Conservation (phyloP, 1,140 invertebrate species). For the Chymomyza costata region DNA sequence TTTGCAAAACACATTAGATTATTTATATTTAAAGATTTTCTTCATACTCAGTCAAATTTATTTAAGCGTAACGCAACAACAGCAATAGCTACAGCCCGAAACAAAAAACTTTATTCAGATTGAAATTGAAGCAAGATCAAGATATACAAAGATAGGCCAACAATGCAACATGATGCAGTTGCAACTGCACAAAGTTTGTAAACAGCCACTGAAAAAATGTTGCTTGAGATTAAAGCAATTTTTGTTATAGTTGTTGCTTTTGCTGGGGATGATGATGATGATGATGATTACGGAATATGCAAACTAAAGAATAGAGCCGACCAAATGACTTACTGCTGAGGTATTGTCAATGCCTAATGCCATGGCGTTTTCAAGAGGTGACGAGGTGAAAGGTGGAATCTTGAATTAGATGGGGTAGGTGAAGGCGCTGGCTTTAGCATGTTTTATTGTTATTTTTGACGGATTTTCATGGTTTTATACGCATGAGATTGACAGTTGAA, state of each 20-base stretch:
- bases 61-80: constrained; percentile 22
- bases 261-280: constrained; percentile 1
- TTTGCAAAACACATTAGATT: too few relatives aligned
- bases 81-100: background rate
- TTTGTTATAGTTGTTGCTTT: too few relatives aligned
- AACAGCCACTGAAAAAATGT: too few relatives aligned
- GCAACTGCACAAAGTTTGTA: constrained; percentile 12
- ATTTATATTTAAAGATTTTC: too few relatives aligned
- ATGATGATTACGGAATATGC: background rate
- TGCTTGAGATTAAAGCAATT: too few relatives aligned
- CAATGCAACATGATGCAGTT: constrained; percentile 31
- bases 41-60: constrained; percentile 21
- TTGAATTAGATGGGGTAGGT: too few relatives aligned
- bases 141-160: constrained; percentile 29
- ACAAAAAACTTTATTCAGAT: constrained; percentile 30
- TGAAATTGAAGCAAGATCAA: constrained; percentile 55
- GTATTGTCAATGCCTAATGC: constrained; percentile 18
- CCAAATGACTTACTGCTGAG: background rate
- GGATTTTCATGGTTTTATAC: constrained; percentile 68
- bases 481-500: constrained; percentile 71
- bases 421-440: constrained; percentile 9
- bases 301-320: too few relatives aligned
- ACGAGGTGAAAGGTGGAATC: too few relatives aligned
- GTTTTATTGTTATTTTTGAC: constrained; percentile 24
- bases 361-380: too few relatives aligned